Evolutionary conservation across 2,888 invertebrate species (phyloP).

Genomic region (Anticlea derivata): DNA sequence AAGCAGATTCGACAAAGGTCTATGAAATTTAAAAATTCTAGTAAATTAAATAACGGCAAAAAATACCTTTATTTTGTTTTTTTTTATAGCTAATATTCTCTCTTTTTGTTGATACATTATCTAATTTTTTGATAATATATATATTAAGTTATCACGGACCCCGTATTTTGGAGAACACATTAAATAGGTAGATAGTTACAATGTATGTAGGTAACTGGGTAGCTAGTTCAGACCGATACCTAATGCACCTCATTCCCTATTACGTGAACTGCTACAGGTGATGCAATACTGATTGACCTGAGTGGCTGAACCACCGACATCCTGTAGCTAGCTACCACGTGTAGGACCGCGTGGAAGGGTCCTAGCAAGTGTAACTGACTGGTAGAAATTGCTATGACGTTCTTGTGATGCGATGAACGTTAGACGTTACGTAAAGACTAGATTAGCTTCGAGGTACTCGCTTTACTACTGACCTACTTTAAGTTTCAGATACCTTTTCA

Average conservation of each 20-base stretch:
- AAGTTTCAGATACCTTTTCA: no score
- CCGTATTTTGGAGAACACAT: no score
- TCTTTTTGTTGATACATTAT: no score
- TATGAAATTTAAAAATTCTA: no score
- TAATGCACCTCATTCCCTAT: conserved; percentile 14
- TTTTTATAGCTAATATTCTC: no score
- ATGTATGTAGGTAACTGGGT: neutral
- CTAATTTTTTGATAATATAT: no score
- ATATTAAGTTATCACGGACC: no score
- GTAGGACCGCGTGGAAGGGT: conserved; percentile 16
- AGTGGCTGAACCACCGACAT: conserved; percentile 19
- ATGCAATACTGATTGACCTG: conserved; percentile 24
- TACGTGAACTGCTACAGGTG: conserved; percentile 18
- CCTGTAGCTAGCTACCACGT: conserved; percentile 19
- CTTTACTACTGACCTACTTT: no score
- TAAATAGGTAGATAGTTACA: no score
- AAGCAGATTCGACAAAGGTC: no score
- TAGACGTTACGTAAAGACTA: neutral
- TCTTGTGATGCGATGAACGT: neutral
- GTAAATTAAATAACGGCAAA: no score
- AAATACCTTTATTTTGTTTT: no score
- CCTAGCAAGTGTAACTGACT: neutral
- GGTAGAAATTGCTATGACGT: neutral
- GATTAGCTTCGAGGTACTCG: neutral
- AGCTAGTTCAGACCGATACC: conserved; percentile 1